Evolutionary conservation across 2,797 vertebrate species (phyloP), one percentile per base, ranked within the genome.

Genomic region (Parauchenoglanis punctatus): DNA sequence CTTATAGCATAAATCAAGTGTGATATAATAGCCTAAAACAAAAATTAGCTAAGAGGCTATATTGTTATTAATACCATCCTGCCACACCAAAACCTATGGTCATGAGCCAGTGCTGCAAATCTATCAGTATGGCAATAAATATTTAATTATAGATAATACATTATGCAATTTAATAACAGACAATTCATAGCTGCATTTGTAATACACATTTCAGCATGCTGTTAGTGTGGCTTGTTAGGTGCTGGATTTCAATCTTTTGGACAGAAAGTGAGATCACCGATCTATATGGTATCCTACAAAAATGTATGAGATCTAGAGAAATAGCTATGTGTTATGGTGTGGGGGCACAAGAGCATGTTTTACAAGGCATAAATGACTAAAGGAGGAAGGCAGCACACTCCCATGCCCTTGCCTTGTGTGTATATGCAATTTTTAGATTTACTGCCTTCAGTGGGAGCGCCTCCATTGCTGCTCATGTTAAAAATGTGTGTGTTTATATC

Each of bases 381-480:
- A 76, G 17, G 59, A 84, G 67, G 85, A 88, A 83, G 54, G 44
- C 52, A 84, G 77, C 86, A 87, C 67, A 70, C 83, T 91, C 83
- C 75, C 61, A 40, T 84, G 83, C 72, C 56, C n/a, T 61, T 75
- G 78, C 68, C 10, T 85, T 77, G 84, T 82, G 67, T 78, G 56
- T 78, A 81, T 49, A 58, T 87, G 85, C 80, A 15, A 58, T 83
- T 15, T 63, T 58, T 59, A 81, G 81, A 91, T 91, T 89, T 89
- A 91, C 86, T 81, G 86, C 85, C 54, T 35, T 25, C 54, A 25
- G 56, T 68, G 72, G 81, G 80, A 88, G 85, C 72, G 81, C 75
- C 86, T 84, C 81, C 76, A 88, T 91, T 87, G 87, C 83, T 59
- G 65, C 83, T 87, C 83, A 63, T 85, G 83, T 86, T 80, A 84